Base-by-base conservation (phyloP, 37 sponge, comb jelly and placozoan genomes). In the Oopsacas minuta region DNA sequence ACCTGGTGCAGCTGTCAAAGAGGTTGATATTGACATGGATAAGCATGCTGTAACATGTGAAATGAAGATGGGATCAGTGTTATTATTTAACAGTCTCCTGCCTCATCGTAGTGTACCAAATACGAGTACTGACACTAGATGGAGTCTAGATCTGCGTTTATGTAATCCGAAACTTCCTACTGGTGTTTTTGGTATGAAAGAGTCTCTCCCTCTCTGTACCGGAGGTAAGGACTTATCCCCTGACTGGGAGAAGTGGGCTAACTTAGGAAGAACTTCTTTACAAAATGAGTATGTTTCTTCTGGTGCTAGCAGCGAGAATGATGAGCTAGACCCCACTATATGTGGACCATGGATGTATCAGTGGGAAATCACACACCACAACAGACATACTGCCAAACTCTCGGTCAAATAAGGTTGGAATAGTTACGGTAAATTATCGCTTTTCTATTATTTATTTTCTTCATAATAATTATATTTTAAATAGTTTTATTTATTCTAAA, bases 61-160 rank as follows among this genome's bases (percentile, higher is more conserved):
- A 39, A 88, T 91, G 23, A 91, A 91, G 0, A 83, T 91, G 75
- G 94, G 94, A 20, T 92, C 92, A 15, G 53, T 94, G 34, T 85
- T 94, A 15, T 37, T 90, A 36, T 37, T 91, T 81, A 94, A 94
- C 90, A 91, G 89, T 69, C 82, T 82, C 52, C 88, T 94, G 32
- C 94, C 94, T 32, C 94, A 94, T 49, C 85, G 91, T 0, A 94
- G 94, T 51, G 81, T 91, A 15, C 88, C 89, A 38, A 94, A 94
- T 87, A 38, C 30, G 37, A 90, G 90, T 34, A 83, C 89, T 81
- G 84, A 91, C 36, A 49, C 91, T 34, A 86, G 94, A 17, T 94
- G 94, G 94, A 94, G 94, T 37, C 42, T 94, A 37, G 94, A 94
- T 53, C 89, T 94, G 15, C 91, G 94, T 39, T 94, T 92, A 92